A percentile compares a stretch with the other conserved stretches of the same genome.
phyloP scores from a whole-genome alignment of 2,888 invertebrate genomes.

The Cacoxenus indagator region DNA sequence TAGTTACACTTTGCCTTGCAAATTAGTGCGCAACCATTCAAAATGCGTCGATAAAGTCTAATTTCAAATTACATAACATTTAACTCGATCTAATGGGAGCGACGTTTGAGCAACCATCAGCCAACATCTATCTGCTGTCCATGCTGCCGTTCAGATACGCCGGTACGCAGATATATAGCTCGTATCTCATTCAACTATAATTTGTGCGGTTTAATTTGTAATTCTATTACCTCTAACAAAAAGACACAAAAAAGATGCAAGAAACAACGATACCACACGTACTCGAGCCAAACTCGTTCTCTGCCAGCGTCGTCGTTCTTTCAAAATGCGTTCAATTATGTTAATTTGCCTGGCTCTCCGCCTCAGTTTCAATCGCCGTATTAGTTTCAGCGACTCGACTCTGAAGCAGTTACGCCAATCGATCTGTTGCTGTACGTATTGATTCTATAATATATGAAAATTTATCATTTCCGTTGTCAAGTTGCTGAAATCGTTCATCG shows the following conservation, averaged over 20 bases:
- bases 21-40: constrained; percentile 56
- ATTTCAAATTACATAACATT: constrained; percentile 59
- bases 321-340: constrained; percentile 51
- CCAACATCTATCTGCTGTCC: not conserved
- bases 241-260: not conserved
- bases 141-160: not conserved
- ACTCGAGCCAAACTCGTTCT: constrained; percentile 40
- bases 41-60: constrained; percentile 45
- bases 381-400: constrained; percentile 21
- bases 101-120: not conserved
- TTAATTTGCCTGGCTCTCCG: constrained; percentile 51
- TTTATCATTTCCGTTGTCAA: constrained; percentile 57
- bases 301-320: constrained; percentile 35
- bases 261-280: not conserved
- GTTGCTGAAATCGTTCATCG: not conserved
- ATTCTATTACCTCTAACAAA: constrained; percentile 54
- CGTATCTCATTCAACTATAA: constrained; percentile 38
- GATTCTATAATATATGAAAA: constrained; percentile 57
- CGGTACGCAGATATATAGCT: not conserved
- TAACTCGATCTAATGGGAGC: constrained; percentile 16
- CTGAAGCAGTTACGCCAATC: constrained; percentile 40
- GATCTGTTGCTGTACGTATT: constrained; percentile 9
- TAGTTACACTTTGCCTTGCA: constrained; percentile 51
- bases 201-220: constrained; percentile 64
- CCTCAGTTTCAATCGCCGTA: constrained; percentile 30